Evolutionary conservation across 2,113 vertebrate genomes (phyloP).

Genomic region (Chunga burmeisteri): DNA sequence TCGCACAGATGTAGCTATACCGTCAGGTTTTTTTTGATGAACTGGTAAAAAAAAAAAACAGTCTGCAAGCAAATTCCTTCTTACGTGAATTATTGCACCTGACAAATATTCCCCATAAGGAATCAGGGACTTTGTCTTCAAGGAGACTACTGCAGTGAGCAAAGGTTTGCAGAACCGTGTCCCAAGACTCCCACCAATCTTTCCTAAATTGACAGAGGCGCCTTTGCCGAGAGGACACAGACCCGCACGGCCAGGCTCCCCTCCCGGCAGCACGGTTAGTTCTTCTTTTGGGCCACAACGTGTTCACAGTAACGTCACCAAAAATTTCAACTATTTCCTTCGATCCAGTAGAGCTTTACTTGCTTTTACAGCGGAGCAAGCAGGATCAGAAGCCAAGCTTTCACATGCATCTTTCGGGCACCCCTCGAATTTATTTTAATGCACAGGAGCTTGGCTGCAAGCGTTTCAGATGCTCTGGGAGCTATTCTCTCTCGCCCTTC

Average conservation of each 20-base stretch:
- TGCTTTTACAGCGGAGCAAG: background rate
- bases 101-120: background rate
- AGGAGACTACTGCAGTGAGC: background rate
- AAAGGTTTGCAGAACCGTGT: background rate
- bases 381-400: background rate
- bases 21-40: background rate
- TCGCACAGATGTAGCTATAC: background rate
- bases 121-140: background rate
- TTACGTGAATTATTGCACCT: background rate
- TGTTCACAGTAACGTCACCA: background rate
- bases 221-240: background rate
- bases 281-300: background rate
- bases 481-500: conserved; percentile 10
- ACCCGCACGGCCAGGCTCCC: background rate
- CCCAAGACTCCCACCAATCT: background rate
- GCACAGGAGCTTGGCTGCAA: background rate
- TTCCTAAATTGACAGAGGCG: background rate
- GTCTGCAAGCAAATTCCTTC: background rate
- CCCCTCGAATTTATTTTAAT: background rate
- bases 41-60: background rate
- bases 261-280: background rate
- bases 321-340: background rate
- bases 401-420: background rate
- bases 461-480: background rate
- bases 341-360: background rate